Base-by-base conservation (phyloP, 1,140 invertebrate species). In the Oedothorax gibbosus region DNA sequence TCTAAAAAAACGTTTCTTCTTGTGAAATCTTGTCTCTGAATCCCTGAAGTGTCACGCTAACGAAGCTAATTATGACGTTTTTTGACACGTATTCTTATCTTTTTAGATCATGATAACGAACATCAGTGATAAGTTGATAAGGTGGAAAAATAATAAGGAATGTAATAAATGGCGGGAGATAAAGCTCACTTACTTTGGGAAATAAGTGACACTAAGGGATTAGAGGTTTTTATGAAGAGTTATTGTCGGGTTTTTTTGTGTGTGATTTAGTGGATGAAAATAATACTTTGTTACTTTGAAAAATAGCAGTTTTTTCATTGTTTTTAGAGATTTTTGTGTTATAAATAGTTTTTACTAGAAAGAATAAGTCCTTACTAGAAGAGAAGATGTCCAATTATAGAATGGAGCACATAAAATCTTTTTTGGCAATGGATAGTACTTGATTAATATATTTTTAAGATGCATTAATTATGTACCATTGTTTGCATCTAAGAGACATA, bases 41-140 rank as follows among this genome's bases (percentile, higher is more conserved):
- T 21, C 72, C 72, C 72, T 21, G 14, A 75, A 56, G 51, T n/a
- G 77, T 68, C 77, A 68, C 20, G 64, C 64, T 53, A 79, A 66
- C 49, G 64, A 79, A 79, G 56, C 62, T 77, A 77, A 77, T 77
- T 77, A 77, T 56, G 57, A 75, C 72, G 57, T 75, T 75, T 72
- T 75, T 75, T 75, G 72, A 75, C 72, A 75, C 21, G 12, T 57
- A 75, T 75, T 21, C 6, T 35, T 35, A 7, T 56, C 35, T 51
- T 64, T 77, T 77, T 75, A 56, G 11, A 54, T 57, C 60, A n/a
- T 20, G 60, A 77, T 65, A 77, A 77, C 49, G 60, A 77, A 77
- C 60, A 65, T 57, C 72, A 35, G 7, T 12, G 20, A 56, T n/a
- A 75, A 75, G 49, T 15, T 20, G 12, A 60, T n/a, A 14, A 35